phyloP scores from a whole-genome alignment of 2,797 vertebrate species.

The Parauchenoglanis ngamensis region DNA sequence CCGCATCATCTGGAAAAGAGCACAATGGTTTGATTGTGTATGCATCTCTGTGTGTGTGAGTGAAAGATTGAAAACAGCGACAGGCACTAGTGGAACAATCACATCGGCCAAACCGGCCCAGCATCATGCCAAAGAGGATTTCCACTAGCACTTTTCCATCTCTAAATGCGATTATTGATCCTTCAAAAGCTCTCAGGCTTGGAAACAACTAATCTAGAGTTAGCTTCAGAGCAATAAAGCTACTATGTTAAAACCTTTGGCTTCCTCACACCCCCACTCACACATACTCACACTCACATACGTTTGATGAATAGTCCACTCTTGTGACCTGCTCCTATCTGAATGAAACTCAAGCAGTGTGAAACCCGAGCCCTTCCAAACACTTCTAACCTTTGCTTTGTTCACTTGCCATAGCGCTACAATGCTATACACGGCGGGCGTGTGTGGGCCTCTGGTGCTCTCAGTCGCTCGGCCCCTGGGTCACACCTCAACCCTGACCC shows the following conservation, averaged over 20 bases:
- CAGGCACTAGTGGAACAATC: conserved; percentile 18
- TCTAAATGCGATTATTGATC: conserved; percentile 57
- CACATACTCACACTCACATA: not conserved
- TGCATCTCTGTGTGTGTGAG: not conserved
- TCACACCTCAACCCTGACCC: conserved; percentile 46
- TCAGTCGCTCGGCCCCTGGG: conserved; percentile 27
- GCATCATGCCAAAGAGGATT: conserved; percentile 43
- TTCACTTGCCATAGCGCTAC: conserved; percentile 54
- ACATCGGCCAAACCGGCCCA: not conserved
- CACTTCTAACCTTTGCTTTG: conserved; percentile 52
- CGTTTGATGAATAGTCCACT: conserved; percentile 37
- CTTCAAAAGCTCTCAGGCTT: conserved; percentile 41
- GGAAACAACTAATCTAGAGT: conserved; percentile 34
- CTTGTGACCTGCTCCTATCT: conserved; percentile 39
- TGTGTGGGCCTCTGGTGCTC: conserved; percentile 36
- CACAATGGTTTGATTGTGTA: conserved; percentile 33
- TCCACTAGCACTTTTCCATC: conserved; percentile 39
- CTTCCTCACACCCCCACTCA: not conserved
- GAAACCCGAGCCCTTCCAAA: conserved; percentile 46
- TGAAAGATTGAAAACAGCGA: conserved; percentile 31
- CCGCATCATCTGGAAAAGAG: conserved; percentile 26
- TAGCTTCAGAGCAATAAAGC: not conserved
- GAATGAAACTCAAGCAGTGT: conserved; percentile 45
- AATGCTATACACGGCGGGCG: conserved; percentile 48
- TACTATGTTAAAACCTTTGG: conserved; percentile 14